phyloP scores from a whole-genome alignment of 1,140 invertebrate species.

The Bathynomus jamesi region DNA sequence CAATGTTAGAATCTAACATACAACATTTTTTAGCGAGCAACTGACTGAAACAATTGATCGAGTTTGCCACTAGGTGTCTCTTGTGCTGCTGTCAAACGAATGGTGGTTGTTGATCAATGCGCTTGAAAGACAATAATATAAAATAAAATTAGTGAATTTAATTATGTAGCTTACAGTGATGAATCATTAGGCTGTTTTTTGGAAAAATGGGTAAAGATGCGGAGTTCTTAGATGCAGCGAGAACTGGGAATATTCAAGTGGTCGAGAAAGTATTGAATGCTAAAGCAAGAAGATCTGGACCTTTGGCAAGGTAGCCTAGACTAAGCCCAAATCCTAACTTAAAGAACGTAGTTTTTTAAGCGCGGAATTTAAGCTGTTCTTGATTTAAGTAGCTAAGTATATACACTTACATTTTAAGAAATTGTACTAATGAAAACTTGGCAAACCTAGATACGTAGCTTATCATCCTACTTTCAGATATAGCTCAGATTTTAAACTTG shows the following conservation, averaged over 20 bases:
- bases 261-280: slow-evolving; percentile 85
- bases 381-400: no score
- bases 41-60: no score
- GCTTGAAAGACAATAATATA: neutral
- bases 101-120: slow-evolving; percentile 19
- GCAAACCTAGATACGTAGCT: no score
- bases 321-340: slow-evolving; percentile 17
- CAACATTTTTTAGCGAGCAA: no score
- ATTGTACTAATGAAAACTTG: no score
- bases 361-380: no score
- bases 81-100: slow-evolving; percentile 11
- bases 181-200: neutral
- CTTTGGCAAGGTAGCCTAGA: slow-evolving; percentile 69
- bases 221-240: slow-evolving; percentile 87
- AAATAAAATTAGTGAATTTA: neutral
- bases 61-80: slow-evolving; percentile 10
- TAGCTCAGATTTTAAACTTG: no score
- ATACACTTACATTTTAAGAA: no score
- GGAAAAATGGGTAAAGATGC: slow-evolving; percentile 85
- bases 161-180: neutral
- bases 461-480: no score
- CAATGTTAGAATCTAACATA: no score
- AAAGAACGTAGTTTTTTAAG: slow-evolving; percentile 5
- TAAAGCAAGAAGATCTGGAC: slow-evolving; percentile 82
- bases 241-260: slow-evolving; percentile 75